Conservation (phyloP, 2,888 invertebrate genomes). For the Lydus trimaculatus region DNA sequence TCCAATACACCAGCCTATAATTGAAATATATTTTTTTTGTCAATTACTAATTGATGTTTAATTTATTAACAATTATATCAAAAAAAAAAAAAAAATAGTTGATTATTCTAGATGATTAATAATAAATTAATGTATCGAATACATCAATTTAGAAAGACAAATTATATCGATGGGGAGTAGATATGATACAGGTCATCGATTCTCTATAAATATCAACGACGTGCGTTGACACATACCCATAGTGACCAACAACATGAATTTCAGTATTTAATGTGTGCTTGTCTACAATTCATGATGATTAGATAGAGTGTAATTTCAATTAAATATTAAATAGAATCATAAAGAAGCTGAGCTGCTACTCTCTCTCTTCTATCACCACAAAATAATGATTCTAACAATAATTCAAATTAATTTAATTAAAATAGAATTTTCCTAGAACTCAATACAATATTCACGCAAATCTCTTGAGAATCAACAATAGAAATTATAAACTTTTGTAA, state of each 20-base stretch:
- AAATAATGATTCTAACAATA: too few relatives aligned
- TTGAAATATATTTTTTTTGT: slow-evolving; percentile 38
- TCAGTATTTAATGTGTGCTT: slow-evolving; percentile 20
- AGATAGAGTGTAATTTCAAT: too few relatives aligned
- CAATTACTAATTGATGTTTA: background rate
- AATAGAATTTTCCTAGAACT: too few relatives aligned
- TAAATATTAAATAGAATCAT: too few relatives aligned
- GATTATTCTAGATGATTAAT: background rate
- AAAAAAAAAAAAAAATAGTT: background rate
- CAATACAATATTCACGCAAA: background rate
- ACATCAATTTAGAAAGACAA: slow-evolving; percentile 12
- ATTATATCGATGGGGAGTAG: slow-evolving; percentile 27
- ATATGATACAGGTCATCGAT: slow-evolving; percentile 42
- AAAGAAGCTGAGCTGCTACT: too few relatives aligned
- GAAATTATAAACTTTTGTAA: background rate
- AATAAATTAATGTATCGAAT: background rate
- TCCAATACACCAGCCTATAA: slow-evolving; percentile 80
- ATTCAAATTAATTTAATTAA: slow-evolving; percentile 29
- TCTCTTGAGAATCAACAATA: background rate
- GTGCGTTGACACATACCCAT: slow-evolving; percentile 46
- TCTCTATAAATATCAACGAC: slow-evolving; percentile 45
- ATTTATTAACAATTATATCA: background rate
- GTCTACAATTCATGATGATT: slow-evolving; percentile 39
- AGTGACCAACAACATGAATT: slow-evolving; percentile 33
- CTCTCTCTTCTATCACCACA: too few relatives aligned